Base-by-base conservation (phyloP, 2,113 vertebrate species). In the Pachypanchax playfairii region DNA sequence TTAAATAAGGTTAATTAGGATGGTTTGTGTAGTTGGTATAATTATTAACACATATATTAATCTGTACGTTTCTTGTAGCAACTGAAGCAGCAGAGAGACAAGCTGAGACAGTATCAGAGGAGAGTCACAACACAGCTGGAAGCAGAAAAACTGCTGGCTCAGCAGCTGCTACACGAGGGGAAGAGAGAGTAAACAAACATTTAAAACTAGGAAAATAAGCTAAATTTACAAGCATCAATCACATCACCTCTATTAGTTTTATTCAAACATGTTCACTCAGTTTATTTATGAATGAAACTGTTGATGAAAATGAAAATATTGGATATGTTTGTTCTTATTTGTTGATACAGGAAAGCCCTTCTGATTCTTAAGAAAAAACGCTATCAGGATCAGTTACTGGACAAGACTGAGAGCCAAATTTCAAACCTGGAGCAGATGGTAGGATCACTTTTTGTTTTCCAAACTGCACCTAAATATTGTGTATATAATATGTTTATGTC, bases 1-100 rank as follows among this genome's bases (percentile, higher is more conserved):
- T 2, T n/a, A 42, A 7, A 33, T 11, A 7, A 2, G 12, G 17
- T 41, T 6, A 5, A 18, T 50, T 18, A 12, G 2, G 11, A 33
- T 33, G 21, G 9, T 14, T 35, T 20, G 3, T 7, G 3, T 10
- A 20, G 5, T 6, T 14, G 24, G 6, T 22, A 2, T 5, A 36
- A 5, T 48, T 25, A 1, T 8, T 26, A 48, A 0, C 17, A 25
- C 3, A 61, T 12, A 9, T 26, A 2, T 29, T 1, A 21, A 21
- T 12, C 5, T 18, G 13, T 42, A 35, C 58, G n/a, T 9, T 8
- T 12, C 4, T n/a, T n/a, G n/a, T 50, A 96, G 96, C 96, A 97
- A 94, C 73, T 98, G 85, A 98, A 98, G 87, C 96, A 98, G 88
- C 96, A 98, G 87, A 89, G 95, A 66, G 97, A 98, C 88, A 95